A percentile compares a stretch with the other conserved stretches of the same genome.
phyloP scores from a whole-genome alignment of 2,797 vertebrate genomes.

The Catostomus latipinnis region DNA sequence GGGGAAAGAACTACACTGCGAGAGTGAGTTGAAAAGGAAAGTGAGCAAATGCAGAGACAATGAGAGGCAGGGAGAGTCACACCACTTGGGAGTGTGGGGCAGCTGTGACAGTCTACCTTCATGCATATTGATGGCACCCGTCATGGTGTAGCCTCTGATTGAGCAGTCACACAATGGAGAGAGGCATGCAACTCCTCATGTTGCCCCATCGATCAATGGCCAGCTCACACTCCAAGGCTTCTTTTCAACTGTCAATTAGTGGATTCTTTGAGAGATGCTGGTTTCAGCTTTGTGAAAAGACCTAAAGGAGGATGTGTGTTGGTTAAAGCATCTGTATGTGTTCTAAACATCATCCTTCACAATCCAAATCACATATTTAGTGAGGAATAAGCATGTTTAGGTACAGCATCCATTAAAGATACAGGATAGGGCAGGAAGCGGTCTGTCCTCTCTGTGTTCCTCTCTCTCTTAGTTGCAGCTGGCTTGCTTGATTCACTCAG shows the following conservation, averaged over 20 bases:
- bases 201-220: conserved; percentile 78
- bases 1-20: conserved; percentile 55
- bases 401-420: background rate
- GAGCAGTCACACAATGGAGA: conserved; percentile 76
- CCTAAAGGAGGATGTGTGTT: conserved; percentile 8
- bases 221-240: conserved; percentile 67
- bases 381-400: background rate
- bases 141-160: conserved; percentile 75
- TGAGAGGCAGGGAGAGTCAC: conserved; percentile 65
- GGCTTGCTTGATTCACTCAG: too few relatives aligned
- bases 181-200: conserved; percentile 79
- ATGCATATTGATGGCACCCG: conserved; percentile 78
- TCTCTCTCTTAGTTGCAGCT: conserved; percentile 2
- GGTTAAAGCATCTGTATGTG: background rate
- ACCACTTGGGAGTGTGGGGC: conserved; percentile 63
- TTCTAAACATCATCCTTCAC: background rate
- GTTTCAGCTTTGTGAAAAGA: background rate
- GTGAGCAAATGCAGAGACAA: conserved; percentile 60
- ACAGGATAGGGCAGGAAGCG: background rate
- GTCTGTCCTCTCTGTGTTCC: background rate
- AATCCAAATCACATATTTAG: background rate
- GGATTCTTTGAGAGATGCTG: conserved; percentile 60
- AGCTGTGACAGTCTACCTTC: conserved; percentile 75
- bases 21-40: conserved; percentile 60
- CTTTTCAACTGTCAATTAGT: conserved; percentile 76